phyloP scores from a whole-genome alignment of 1,140 invertebrate genomes.

The Scaptomyza pallida region DNA sequence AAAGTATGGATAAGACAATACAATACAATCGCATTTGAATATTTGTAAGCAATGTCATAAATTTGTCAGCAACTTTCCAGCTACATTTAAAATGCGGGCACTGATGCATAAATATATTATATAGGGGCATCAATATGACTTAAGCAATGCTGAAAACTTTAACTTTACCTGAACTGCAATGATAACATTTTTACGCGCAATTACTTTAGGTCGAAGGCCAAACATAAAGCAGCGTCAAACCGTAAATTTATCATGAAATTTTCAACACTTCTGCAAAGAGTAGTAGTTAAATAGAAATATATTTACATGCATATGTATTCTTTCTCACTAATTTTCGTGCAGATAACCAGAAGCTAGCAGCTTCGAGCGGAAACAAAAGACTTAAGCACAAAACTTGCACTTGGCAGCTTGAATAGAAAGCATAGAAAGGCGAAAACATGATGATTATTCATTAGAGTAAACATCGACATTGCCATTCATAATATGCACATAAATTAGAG shows the following conservation, averaged over 20 bases:
- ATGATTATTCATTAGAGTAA: constrained; percentile 60
- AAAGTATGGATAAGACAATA: constrained; percentile 29
- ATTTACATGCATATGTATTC: constrained; percentile 46
- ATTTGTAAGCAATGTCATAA: constrained; percentile 24
- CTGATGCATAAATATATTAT: background rate
- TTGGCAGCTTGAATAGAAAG: constrained; percentile 5
- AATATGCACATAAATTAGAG: constrained; percentile 66
- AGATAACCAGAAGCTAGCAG: constrained; percentile 47
- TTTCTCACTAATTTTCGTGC: constrained; percentile 62
- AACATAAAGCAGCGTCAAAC: constrained; percentile 32
- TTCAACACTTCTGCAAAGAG: constrained; percentile 46
- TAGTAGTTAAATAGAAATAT: constrained; percentile 34
- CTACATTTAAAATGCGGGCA: constrained; percentile 2
- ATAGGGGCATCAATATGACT: constrained; percentile 5
- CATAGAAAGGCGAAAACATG: constrained; percentile 29
- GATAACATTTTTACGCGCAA: constrained; percentile 18
- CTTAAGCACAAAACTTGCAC: constrained; percentile 53
- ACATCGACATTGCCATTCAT: constrained; percentile 5
- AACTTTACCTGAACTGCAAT: background rate
- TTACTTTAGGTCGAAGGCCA: background rate
- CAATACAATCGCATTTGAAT: constrained; percentile 26
- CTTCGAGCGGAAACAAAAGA: constrained; percentile 63
- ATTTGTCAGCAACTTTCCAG: constrained; percentile 32
- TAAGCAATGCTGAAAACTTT: background rate
- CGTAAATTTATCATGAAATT: constrained; percentile 35